Evolutionary conservation across 2,888 invertebrate species (phyloP), one percentile per base, ranked within the genome.

Genomic region (Aleiodes alternator): DNA sequence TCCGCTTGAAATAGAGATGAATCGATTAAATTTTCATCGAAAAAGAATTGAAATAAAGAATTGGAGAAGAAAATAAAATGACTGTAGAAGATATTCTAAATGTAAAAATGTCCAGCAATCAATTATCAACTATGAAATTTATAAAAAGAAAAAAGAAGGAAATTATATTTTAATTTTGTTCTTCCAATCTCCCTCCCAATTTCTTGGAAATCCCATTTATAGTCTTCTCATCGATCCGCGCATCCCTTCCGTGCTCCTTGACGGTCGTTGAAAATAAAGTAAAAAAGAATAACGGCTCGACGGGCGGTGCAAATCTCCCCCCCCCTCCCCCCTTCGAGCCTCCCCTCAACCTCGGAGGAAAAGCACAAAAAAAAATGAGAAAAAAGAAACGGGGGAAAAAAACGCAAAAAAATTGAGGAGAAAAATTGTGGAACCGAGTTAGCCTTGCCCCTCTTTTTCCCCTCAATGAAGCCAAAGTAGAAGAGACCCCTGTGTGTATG

Each of bases 261-360:
- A 66, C 73, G 59, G 72, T 73, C 78, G 78, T 78, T 77, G 78
- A 79, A 78, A 76, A 80, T 80, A 79, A 71, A 76, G 71, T 69
- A 69, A 77, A 74, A 64, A 38, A 75, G 38, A 69, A 53, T 70
- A 61, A 72, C 70, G 73, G 53, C 14, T 70, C 48, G 57, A 53
- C 61, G 51, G 68, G 57, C 59, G 70, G 70, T 34, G 57, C 11
- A 56, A 51, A 57, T 34, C 64, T 48, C 43, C 64, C 23, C 23
- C 23, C 23, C 2, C 23, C 23, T 2, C 2, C 23, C 23, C 23
- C 48, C 48, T 43, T 16, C 11, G 43, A 64, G 48, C 23, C 64
- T 64, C 64, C 43, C 64, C 64, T 64, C 64, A 64, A 64, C 48
- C 64, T 64, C 64, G 48, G 64, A 34, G 64, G 43, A 64, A 64